phyloP scores from a whole-genome alignment of 2,888 invertebrate genomes.

The Caenorhabditis uteleia region DNA sequence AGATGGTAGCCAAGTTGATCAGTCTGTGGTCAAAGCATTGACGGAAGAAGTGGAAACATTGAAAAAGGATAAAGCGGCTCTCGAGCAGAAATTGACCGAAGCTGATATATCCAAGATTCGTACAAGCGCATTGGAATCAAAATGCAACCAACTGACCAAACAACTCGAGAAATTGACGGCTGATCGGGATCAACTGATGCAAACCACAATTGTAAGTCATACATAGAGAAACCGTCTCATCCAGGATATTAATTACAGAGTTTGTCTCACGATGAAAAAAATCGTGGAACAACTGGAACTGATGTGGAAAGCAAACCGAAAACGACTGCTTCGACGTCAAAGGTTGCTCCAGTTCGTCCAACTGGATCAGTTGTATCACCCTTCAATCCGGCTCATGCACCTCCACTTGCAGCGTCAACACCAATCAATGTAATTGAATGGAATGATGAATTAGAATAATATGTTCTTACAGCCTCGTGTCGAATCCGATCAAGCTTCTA shows the following conservation, averaged over 20 bases:
- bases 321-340: conserved; percentile 1
- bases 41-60: conserved; percentile 12
- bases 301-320: conserved; percentile 19
- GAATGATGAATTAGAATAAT: no score
- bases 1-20: no score
- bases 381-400: no score
- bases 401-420: neutral
- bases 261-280: conserved; percentile 2
- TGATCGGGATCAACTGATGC: conserved; percentile 18
- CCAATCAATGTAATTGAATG: neutral
- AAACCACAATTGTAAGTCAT: conserved; percentile 12
- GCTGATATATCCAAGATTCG: conserved; percentile 10
- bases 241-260: neutral
- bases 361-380: neutral
- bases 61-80: conserved; percentile 7
- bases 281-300: conserved; percentile 12
- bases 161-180: conserved; percentile 19
- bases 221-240: neutral
- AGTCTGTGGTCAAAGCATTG: no score
- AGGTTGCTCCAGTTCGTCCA: neutral
- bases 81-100: neutral
- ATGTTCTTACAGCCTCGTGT: neutral
- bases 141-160: conserved; percentile 8
- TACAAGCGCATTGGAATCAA: conserved; percentile 21
- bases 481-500: neutral